phyloP scores from a whole-genome alignment of 2,113 vertebrate species.

The Neofelis nebulosa region DNA sequence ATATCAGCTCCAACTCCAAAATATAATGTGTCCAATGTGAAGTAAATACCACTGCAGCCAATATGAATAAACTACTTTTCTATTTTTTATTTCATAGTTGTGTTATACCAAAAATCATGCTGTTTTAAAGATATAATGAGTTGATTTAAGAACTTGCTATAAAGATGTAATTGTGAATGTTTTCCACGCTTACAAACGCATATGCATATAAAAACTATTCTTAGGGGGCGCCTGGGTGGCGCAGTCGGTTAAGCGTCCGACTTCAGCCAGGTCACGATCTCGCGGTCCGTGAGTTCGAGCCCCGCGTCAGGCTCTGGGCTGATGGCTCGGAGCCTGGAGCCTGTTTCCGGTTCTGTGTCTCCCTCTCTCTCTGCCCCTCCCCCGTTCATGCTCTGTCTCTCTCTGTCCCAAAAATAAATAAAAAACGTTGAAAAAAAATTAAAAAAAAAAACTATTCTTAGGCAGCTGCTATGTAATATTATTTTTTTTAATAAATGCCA shows the following conservation, averaged over 20 bases:
- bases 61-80: background rate
- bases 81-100: constrained; percentile 23
- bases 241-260: no score
- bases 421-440: no score
- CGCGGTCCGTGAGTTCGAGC: no score
- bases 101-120: background rate
- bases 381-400: no score
- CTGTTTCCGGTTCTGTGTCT: no score
- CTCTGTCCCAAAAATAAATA: no score
- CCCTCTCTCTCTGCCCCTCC: no score
- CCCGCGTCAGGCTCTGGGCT: no score
- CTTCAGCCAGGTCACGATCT: no score
- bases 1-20: constrained; percentile 26
- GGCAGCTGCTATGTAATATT: background rate
- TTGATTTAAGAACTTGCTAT: background rate
- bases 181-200: background rate
- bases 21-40: background rate
- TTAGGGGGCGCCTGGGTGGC: no score
- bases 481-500: background rate
- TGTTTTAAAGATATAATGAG: background rate
- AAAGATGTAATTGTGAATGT: background rate
- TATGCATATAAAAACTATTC: background rate
- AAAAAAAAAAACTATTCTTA: background rate
- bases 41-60: background rate
- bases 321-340: no score